phyloP scores from a whole-genome alignment of 2,888 invertebrate genomes.

The Melikaiella ostensackeni region DNA sequence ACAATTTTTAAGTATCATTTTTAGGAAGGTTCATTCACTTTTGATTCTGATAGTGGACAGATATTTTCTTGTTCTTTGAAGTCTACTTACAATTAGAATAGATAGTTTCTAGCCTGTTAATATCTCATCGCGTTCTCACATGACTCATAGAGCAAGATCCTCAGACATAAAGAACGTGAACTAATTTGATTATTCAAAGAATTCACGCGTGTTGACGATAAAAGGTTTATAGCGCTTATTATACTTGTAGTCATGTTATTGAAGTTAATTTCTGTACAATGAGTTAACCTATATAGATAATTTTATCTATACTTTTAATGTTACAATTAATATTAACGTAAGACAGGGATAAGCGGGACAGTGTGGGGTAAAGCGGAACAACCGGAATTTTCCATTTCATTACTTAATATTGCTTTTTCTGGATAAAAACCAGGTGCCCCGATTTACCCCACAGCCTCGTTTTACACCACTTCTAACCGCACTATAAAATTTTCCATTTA shows the following conservation, averaged over 20 bases:
- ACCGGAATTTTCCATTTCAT: too few species aligned
- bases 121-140: background rate
- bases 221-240: conserved; percentile 1
- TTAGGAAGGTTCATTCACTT: background rate
- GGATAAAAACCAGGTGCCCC: too few species aligned
- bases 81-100: background rate
- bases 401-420: too few species aligned
- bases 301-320: background rate
- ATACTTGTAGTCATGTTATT: background rate
- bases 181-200: conserved; percentile 27
- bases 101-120: background rate
- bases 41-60: background rate
- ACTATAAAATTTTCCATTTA: too few species aligned
- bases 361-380: too few species aligned
- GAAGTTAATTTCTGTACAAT: background rate
- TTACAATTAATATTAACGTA: background rate
- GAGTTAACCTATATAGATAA: background rate
- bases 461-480: too few species aligned
- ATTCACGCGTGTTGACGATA: conserved; percentile 19
- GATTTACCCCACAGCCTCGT: too few species aligned
- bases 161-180: conserved; percentile 31
- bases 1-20: too few species aligned
- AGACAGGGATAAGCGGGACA: too few species aligned
- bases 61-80: background rate
- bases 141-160: conserved; percentile 33